phyloP scores from a whole-genome alignment of 2,113 vertebrate species.

The Hemichromis elongatus region DNA sequence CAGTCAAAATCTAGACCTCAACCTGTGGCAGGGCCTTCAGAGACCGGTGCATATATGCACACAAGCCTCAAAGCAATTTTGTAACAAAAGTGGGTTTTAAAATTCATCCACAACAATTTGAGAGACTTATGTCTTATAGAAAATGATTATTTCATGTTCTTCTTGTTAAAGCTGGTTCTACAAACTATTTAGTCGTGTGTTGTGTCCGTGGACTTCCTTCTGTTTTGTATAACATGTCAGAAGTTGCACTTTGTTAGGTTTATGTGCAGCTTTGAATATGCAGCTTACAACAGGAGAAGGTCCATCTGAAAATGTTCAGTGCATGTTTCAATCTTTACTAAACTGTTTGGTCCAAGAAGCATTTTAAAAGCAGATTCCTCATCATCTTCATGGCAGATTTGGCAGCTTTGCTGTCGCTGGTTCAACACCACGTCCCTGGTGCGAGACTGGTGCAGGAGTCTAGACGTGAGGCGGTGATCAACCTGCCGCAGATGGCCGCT shows the following conservation, averaged over 20 bases:
- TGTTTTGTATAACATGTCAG: rapidly evolving
- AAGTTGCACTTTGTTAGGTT: not conserved
- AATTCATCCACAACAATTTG: not conserved
- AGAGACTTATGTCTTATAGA: not conserved
- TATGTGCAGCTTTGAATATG: not conserved
- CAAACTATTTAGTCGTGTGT: not conserved
- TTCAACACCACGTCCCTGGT: slow-evolving; percentile 69
- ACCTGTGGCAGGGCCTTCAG: not conserved
- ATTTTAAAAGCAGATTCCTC: not conserved
- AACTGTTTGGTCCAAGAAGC: not conserved
- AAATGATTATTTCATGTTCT: not conserved
- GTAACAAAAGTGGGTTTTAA: not conserved
- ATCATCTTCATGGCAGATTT: slow-evolving; percentile 55
- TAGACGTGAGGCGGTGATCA: slow-evolving; percentile 75
- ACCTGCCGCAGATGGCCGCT: slow-evolving; percentile 76
- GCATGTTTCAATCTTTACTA: not conserved
- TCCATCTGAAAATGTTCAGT: not conserved
- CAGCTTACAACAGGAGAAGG: not conserved
- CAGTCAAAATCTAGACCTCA: not conserved
- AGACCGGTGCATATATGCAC: not conserved
- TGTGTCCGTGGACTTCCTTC: not conserved
- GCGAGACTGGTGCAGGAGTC: slow-evolving; percentile 78
- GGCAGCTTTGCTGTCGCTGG: slow-evolving; percentile 67
- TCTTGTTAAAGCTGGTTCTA: not conserved
- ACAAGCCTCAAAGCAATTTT: not conserved